Evolutionary conservation across 2,113 vertebrate species (phyloP), one percentile per base, ranked within the genome.

Genomic region (Montifringilla adamsi): DNA sequence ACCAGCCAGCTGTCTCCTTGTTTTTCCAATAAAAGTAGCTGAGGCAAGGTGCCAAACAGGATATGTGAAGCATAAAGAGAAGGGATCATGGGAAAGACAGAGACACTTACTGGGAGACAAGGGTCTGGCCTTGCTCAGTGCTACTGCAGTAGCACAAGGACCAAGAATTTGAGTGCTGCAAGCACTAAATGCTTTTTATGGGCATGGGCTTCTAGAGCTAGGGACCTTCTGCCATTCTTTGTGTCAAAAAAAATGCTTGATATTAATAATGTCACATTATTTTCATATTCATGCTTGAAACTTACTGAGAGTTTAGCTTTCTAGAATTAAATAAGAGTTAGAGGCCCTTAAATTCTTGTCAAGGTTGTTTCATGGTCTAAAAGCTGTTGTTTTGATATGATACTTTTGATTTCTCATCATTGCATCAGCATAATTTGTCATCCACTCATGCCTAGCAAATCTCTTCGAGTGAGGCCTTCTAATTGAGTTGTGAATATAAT

Each of bases 1-100:
- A 89, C 89, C 84, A 96, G 60, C 85, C 96, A 97, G 88, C 82
- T 96, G 83, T 93, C 92, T 90, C 31, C 43, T 86, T 94, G 41
- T 59, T 91, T 92, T 82, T 68, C 39, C 86, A 69, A 35, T 74
- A 33, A 56, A 88, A 92, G 80, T 44, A 94, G 50, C 49, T 44
- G 44, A 77, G 72, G 67, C 69, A 75, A 87, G 58, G 52, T 63
- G 59, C 64, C 75, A 86, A 74, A 53, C 27, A 79, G 59, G 30
- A 73, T 56, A 41, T 50, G 76, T 86, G 72, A 64, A 33, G 37
- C 47, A 30, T 37, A 90, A 84, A 84, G 33, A 81, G 75, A 76
- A 55, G 24, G 9, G 23, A 33, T 56, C 24, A 11, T 20, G 56
- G 9, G 37, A 22, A 90, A 74, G n/a, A 33, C 37, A 87, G 35